phyloP scores from a whole-genome alignment of 2,888 invertebrate genomes.

The Caenorhabditis sulstoni region DNA sequence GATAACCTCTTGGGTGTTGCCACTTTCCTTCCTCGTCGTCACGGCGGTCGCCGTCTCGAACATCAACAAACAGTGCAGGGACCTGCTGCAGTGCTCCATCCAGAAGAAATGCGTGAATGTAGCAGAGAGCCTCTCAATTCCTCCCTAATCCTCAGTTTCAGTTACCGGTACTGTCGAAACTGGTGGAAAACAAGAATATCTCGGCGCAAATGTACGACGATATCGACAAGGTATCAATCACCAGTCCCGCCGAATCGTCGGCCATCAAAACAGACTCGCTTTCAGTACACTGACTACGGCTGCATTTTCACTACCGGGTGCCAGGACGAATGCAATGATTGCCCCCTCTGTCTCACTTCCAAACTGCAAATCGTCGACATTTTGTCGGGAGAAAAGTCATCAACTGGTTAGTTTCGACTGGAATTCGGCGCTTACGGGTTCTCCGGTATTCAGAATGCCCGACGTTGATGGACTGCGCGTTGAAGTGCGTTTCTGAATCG shows the following conservation, averaged over 20 bases:
- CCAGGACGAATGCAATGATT: constrained; percentile 76
- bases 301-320: constrained; percentile 78
- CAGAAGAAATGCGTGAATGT: constrained; percentile 74
- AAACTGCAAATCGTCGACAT: constrained; percentile 77
- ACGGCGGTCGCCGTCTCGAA: constrained; percentile 26
- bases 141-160: constrained; percentile 42
- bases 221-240: constrained; percentile 72
- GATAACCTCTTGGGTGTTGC: constrained; percentile 40
- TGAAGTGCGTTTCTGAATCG: constrained; percentile 72
- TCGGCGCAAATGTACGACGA: constrained; percentile 73
- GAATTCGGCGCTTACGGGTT: background rate
- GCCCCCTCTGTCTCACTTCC: constrained; percentile 73
- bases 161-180: constrained; percentile 61
- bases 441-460: constrained; percentile 67
- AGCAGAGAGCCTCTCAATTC: background rate
- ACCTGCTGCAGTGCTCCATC: constrained; percentile 71
- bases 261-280: constrained; percentile 28
- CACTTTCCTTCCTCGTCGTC: constrained; percentile 11
- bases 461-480: constrained; percentile 73
- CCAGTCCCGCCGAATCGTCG: background rate
- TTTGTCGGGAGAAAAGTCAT: constrained; percentile 71
- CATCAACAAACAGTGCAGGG: constrained; percentile 71
- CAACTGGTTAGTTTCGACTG: constrained; percentile 53
- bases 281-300: constrained; percentile 76
- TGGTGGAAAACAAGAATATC: constrained; percentile 71